Evolutionary conservation across 2,888 invertebrate genomes (phyloP).

Genomic region (Gortyna flavago): DNA sequence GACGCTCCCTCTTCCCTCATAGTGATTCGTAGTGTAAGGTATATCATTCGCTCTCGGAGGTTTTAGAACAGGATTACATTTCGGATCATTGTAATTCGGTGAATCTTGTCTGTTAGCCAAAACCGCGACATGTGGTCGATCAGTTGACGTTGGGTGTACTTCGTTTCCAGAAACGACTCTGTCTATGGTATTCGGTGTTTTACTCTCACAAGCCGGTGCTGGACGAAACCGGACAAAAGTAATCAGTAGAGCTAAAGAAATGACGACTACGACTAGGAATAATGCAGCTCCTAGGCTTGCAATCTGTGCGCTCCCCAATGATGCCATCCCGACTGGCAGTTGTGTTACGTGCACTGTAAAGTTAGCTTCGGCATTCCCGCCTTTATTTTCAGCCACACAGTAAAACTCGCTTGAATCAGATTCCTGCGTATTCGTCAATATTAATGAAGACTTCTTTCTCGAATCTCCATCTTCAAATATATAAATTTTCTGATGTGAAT

Average conservation of each 20-base stretch:
- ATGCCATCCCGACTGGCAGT: conserved; percentile 94
- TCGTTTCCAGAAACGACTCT: conserved; percentile 92
- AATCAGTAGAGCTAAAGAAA: conserved; percentile 92
- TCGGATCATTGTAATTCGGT: conserved; percentile 81
- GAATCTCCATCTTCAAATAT: conserved; percentile 94
- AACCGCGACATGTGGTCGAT: conserved; percentile 90
- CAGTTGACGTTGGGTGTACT: conserved; percentile 86
- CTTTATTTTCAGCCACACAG: conserved; percentile 97
- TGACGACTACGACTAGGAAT: conserved; percentile 93
- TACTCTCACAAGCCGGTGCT: conserved; percentile 93
- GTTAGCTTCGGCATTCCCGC: conserved; percentile 96
- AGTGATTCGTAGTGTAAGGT: conserved; percentile 92
- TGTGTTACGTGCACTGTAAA: conserved; percentile 96
- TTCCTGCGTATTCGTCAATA: conserved; percentile 95
- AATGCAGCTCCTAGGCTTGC: conserved; percentile 95
- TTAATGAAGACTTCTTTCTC: conserved; percentile 93
- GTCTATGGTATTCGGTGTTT: conserved; percentile 93
- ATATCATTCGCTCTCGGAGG: conserved; percentile 92
- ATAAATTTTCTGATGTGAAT: conserved; percentile 93
- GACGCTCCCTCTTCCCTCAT: conserved; percentile 92
- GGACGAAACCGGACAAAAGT: conserved; percentile 93
- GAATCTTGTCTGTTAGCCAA: conserved; percentile 89
- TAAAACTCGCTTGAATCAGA: conserved; percentile 95
- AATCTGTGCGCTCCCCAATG: conserved; percentile 95
- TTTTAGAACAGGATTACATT: conserved; percentile 93